A percentile compares a stretch with the other conserved stretches of the same genome.
Conservation (phyloP, 53 echinoderm and acorn worm species). For the Arbacia lixula region DNA sequence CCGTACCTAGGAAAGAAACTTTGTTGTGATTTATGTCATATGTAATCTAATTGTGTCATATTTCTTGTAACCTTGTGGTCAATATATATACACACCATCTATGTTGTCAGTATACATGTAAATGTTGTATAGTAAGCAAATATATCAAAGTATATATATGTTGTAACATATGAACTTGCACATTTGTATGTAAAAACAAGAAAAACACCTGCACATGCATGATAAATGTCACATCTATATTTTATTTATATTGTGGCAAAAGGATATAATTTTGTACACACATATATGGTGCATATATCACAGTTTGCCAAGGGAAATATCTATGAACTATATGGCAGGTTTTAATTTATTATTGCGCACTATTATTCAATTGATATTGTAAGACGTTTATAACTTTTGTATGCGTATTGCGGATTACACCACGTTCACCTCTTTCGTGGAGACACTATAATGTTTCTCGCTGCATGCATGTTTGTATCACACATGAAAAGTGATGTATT, state of each 20-base stretch:
- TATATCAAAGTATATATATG: slow-evolving; percentile 18
- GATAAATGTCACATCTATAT: slow-evolving; percentile 39
- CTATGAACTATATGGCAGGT: slow-evolving; percentile 20
- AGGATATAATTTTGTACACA: slow-evolving; percentile 54
- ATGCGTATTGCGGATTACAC: no score
- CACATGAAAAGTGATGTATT: no score
- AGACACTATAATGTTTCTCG: no score
- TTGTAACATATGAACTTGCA: slow-evolving; percentile 37
- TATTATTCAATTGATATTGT: no score
- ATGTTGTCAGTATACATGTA: neutral
- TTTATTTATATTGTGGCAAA: slow-evolving; percentile 56
- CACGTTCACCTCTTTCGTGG: no score
- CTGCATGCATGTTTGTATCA: no score
- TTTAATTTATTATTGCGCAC: slow-evolving; percentile 28
- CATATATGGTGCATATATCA: slow-evolving; percentile 51
- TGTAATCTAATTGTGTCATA: no score
- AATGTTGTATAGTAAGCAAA: slow-evolving; percentile 16
- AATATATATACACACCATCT: no score
- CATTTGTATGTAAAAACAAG: slow-evolving; percentile 34
- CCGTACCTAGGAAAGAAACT: no score
- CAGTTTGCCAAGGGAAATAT: slow-evolving; percentile 44
- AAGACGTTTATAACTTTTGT: no score
- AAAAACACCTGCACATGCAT: slow-evolving; percentile 8
- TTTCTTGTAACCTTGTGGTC: no score
- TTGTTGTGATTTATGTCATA: no score